Percentiles rank a stretch among this genome's conserved stretches.
Conservation (phyloP, 2,113 vertebrate genomes). For the Tenebrosternarchus preto region DNA sequence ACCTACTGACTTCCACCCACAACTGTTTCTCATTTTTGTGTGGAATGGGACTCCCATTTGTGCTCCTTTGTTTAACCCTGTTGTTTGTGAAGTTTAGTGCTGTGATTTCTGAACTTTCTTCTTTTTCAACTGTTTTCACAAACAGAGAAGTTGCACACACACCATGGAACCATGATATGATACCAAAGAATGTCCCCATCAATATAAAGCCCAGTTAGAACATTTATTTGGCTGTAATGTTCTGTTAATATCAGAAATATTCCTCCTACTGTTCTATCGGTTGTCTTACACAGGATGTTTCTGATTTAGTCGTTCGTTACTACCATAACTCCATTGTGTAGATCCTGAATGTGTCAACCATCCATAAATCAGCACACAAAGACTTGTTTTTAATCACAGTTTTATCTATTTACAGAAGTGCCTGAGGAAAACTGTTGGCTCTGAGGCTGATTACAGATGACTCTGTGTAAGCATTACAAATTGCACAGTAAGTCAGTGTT, state of each 20-base stretch:
- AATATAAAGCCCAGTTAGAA: too few species aligned
- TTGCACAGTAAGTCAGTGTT: background rate
- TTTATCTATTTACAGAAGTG: conserved; percentile 45
- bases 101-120: too few species aligned
- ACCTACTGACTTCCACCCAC: too few species aligned
- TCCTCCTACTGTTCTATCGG: background rate
- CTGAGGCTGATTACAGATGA: conserved; percentile 29
- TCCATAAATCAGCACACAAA: conserved; percentile 3
- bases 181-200: too few species aligned
- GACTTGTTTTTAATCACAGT: conserved; percentile 28
- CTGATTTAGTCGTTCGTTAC: background rate
- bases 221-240: too few species aligned
- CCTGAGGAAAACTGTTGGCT: conserved; percentile 34
- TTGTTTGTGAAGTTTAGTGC: too few species aligned
- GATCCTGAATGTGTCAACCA: background rate
- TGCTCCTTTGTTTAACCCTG: too few species aligned
- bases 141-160: too few species aligned
- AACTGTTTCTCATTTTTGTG: too few species aligned
- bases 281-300: background rate
- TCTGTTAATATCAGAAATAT: background rate
- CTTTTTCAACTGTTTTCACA: too few species aligned
- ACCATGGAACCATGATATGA: too few species aligned
- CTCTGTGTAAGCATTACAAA: conserved; percentile 17
- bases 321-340: background rate
- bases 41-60: too few species aligned